Evolutionary conservation across 30 jellyfish, hydroid and myxozoan species (phyloP), one percentile per base, ranked within the genome.

Genomic region (Chrysaora quinquecirrha): DNA sequence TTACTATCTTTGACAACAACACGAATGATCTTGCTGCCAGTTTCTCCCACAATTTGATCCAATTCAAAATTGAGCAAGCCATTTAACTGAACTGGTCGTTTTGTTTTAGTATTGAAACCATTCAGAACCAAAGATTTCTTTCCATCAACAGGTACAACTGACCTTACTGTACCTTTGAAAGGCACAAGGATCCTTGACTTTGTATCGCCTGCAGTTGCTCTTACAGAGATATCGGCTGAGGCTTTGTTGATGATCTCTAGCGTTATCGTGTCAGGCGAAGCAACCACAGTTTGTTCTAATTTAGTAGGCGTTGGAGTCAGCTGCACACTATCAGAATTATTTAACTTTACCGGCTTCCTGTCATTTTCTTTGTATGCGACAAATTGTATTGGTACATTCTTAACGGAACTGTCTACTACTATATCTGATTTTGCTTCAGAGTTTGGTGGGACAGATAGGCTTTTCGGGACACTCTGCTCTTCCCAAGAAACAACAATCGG

Each of bases 1-100:
- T 70, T 56, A 82, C 92, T 62, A 25, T 69, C 84, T 3, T 74
- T 58, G n/a, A 82, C 11, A 21, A 68, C 11, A 31, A 82, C 67
- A 1, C 48, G 73, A 48, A 67, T 68, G 30, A 24, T 25, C 46
- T 68, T 69, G 14, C n/a, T 9, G 18, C 22, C 63, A 3, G 68
- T 4, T 24, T 34, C 48, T 1, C 60, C 24, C 38, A 34, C 85
- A 1, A 3, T 62, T n/a, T n/a, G n/a, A 49, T 43, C 34, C 18
- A 70, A 66, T 4, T 23, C 31, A 0, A 48, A 82, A 23, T 69
- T 34, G 1, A 68, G 54, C 2, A 49, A 33, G 0, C 75, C 73
- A 38, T 82, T 82, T n/a, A 82, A 34, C 35, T 28, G 35, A 1
- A 82, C 73, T 21, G 43, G 62, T 29, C 35, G 92, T 9, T 49